Percentiles rank a stretch among this genome's conserved stretches.
These are phyloP conservation scores for Chloroclysta siterata DNA, from an alignment of 2,888 invertebrate genomes.

Conservation along the genomic window DNA sequence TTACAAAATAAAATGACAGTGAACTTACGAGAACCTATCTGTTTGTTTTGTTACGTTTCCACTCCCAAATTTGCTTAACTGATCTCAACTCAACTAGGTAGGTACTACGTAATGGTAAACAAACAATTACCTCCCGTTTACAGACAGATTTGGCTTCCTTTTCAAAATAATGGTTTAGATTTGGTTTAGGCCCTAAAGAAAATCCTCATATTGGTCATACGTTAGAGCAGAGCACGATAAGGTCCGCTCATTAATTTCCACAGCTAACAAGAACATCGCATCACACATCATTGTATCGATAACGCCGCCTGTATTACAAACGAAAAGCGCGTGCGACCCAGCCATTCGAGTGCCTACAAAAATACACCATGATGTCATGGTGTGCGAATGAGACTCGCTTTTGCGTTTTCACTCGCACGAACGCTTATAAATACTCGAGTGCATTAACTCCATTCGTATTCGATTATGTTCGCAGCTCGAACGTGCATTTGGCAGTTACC, in stretches of 20 bases:
- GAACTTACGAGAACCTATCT: background rate
- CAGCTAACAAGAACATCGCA: conserved; percentile 47
- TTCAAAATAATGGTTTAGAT: background rate
- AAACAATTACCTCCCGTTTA: no score
- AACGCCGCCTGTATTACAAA: conserved; percentile 70
- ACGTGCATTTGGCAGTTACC: conserved; percentile 52
- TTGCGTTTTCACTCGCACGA: conserved; percentile 54
- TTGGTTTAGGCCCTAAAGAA: background rate
- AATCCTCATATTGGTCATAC: conserved; percentile 1
- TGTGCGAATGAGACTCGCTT: conserved; percentile 66
- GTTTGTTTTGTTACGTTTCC: background rate
- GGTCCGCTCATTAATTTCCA: conserved; percentile 34
- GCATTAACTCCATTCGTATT: conserved; percentile 74
- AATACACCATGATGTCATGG: conserved; percentile 84
- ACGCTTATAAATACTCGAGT: conserved; percentile 70
- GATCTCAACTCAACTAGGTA: background rate
- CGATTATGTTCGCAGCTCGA: conserved; percentile 55
- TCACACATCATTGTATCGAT: conserved; percentile 54
- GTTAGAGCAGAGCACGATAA: conserved; percentile 17
- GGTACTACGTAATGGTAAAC: no score
- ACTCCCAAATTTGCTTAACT: background rate
- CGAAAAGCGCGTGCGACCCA: conserved; percentile 71
- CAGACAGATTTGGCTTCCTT: background rate
- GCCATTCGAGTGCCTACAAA: conserved; percentile 70
- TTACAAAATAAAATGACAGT: no score